phyloP scores from a whole-genome alignment of 1,140 invertebrate species.

The Diachasma alloeum region DNA sequence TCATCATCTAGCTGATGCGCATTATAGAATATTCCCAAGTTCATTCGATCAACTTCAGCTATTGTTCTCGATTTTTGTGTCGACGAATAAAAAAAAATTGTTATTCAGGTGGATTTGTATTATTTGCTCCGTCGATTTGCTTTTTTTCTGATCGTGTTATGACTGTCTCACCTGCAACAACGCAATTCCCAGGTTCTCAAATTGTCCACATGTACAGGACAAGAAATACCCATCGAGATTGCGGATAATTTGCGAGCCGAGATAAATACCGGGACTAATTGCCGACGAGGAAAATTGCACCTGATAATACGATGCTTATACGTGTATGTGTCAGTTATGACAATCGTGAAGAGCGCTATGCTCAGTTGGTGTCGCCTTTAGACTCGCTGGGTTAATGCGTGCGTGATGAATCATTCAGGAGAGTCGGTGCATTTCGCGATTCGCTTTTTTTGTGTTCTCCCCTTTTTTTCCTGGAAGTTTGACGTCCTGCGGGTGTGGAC shows the following conservation, averaged over 20 bases:
- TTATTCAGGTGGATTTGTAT: neutral
- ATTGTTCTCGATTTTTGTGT: no score
- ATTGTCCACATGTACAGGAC: neutral
- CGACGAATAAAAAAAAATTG: no score
- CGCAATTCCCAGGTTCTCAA: neutral
- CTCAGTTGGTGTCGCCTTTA: neutral
- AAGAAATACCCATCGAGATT: neutral
- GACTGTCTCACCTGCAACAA: neutral
- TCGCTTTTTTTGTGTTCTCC: neutral
- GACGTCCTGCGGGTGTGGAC: conserved; percentile 4
- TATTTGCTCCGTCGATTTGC: neutral
- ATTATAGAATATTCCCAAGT: no score
- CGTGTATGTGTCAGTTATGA: neutral
- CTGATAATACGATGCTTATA: conserved; percentile 13
- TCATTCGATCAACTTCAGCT: no score
- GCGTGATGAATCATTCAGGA: conserved; percentile 11
- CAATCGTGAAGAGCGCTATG: neutral
- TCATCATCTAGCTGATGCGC: no score
- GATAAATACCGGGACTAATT: conserved; percentile 12
- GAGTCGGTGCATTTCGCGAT: neutral
- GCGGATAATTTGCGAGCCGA: neutral
- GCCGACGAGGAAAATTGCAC: conserved; percentile 21
- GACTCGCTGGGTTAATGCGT: neutral
- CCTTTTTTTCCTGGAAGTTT: conserved; percentile 40
- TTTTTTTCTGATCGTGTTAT: neutral